phyloP scores from a whole-genome alignment of 2,797 vertebrate genomes.

The Molossus molossus region DNA sequence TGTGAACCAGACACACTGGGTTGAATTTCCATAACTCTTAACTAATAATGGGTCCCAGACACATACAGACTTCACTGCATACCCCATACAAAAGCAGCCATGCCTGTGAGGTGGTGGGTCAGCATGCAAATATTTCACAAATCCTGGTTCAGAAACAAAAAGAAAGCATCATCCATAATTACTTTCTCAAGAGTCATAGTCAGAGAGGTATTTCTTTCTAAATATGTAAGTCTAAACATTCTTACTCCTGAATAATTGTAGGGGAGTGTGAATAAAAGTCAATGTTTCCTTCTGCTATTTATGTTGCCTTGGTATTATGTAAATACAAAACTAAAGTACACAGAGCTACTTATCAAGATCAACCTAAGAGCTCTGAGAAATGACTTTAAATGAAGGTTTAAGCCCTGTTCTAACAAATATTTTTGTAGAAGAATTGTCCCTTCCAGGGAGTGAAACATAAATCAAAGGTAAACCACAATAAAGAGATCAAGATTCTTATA shows the following conservation, averaged over 20 bases:
- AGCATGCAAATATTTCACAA: background rate
- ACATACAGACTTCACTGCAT: conserved; percentile 22
- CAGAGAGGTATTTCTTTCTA: conserved; percentile 38
- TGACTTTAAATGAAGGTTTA: background rate
- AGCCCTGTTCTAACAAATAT: background rate
- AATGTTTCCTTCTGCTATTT: conserved; percentile 60
- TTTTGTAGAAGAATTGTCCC: background rate
- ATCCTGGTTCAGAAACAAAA: conserved; percentile 62
- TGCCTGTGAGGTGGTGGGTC: conserved; percentile 64
- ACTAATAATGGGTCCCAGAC: conserved; percentile 77
- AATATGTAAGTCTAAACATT: background rate
- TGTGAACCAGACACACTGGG: conserved; percentile 31
- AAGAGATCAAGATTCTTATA: background rate
- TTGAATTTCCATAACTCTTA: conserved; percentile 77
- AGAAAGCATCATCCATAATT: conserved; percentile 58
- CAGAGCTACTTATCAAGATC: conserved; percentile 3
- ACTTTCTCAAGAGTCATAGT: conserved; percentile 46
- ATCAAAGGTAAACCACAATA: conserved; percentile 54
- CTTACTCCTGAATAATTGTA: conserved; percentile 42
- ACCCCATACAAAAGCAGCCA: conserved; percentile 17
- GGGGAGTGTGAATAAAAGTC: conserved; percentile 37
- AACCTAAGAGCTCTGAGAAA: conserved; percentile 6
- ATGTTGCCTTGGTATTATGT: conserved; percentile 19
- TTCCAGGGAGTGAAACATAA: conserved; percentile 43
- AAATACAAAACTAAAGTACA: conserved; percentile 66